These are phyloP conservation scores for Eulemur coronatus DNA, from an alignment of 2,797 vertebrate species.

Conservation along the genomic window DNA sequence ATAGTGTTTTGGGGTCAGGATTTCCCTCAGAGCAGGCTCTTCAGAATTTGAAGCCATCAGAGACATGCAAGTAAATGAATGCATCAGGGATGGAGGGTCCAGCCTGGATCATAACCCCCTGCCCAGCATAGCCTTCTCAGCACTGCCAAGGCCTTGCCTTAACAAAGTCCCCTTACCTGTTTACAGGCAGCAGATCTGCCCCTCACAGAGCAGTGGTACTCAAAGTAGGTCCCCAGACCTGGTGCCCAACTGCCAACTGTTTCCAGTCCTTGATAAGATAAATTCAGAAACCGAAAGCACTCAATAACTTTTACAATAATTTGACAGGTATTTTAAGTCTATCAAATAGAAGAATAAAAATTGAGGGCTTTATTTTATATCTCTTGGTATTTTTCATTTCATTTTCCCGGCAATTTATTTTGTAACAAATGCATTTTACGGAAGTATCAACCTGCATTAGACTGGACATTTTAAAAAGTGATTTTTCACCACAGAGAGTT, in stretches of 20 bases:
- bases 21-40: background rate
- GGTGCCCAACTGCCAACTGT: background rate
- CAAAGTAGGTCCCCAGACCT: background rate
- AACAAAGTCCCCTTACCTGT: background rate
- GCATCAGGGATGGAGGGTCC: background rate
- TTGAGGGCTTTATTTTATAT: background rate
- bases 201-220: background rate
- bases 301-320: background rate
- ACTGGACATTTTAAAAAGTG: background rate
- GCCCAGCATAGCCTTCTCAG: background rate
- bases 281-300: background rate
- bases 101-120: background rate
- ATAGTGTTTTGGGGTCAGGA: background rate
- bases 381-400: background rate
- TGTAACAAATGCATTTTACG: background rate
- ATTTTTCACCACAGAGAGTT: background rate
- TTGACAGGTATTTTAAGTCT: background rate
- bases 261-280: background rate
- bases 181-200: background rate
- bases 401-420: background rate
- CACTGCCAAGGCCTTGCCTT: background rate
- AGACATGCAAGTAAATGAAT: background rate
- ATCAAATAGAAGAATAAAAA: constrained; percentile 3
- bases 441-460: background rate
- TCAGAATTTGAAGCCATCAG: background rate